phyloP scores from a whole-genome alignment of 2,888 invertebrate genomes.

The Apantesis nais region DNA sequence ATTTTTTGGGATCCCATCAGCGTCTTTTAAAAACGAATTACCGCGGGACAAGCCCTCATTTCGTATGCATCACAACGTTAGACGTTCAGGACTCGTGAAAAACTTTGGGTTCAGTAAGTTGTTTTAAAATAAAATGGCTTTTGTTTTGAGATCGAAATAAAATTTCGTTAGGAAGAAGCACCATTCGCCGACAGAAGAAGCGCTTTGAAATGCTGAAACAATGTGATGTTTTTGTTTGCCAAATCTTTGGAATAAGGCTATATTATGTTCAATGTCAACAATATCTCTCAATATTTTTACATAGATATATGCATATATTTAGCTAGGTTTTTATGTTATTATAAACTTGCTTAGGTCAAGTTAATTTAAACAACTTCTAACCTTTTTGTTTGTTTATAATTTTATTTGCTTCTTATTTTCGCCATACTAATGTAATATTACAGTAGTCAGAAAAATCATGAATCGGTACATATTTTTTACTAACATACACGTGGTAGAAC shows the following conservation, averaged over 20 bases:
- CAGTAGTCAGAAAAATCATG: background rate
- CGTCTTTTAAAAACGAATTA: slow-evolving; percentile 63
- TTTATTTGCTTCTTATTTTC: too few species aligned
- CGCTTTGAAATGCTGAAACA: background rate
- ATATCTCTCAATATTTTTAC: background rate
- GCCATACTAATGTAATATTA: too few species aligned
- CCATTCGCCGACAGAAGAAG: background rate
- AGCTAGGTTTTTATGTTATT: background rate
- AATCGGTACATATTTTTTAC: background rate
- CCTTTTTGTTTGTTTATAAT: too few species aligned
- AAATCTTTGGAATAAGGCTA: background rate
- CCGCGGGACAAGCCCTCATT: slow-evolving; percentile 58
- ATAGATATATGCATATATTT: background rate
- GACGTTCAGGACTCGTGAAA: slow-evolving; percentile 49
- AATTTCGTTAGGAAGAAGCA: background rate
- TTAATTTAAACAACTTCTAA: background rate
- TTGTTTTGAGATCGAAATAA: background rate
- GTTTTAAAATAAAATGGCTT: background rate
- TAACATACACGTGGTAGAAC: background rate
- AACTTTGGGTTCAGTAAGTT: slow-evolving; percentile 47
- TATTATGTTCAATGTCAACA: background rate
- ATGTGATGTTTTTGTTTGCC: background rate
- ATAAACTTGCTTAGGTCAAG: background rate
- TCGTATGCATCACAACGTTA: slow-evolving; percentile 63
- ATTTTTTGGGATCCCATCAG: slow-evolving; percentile 45